Conservation (phyloP, 2,797 vertebrate species). For the Geotrypetes seraphini region DNA sequence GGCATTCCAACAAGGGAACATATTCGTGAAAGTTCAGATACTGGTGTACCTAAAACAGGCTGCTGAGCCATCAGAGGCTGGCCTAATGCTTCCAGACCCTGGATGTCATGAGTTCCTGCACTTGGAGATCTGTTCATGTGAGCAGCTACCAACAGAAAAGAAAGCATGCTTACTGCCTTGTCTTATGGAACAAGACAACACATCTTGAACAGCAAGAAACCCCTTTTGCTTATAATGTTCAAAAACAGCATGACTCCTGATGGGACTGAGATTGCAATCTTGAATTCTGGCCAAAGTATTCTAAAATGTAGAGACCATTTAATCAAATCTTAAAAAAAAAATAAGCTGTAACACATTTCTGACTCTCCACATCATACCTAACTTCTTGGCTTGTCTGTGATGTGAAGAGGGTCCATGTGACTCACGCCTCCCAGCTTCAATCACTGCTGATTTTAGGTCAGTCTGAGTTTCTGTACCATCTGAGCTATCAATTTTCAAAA, state of each 20-base stretch:
- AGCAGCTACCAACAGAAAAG: conserved; percentile 49
- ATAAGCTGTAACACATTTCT: conserved; percentile 80
- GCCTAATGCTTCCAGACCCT: conserved; percentile 35
- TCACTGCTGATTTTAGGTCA: conserved; percentile 34
- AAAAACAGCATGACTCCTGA: too few species aligned
- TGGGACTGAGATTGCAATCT: too few species aligned
- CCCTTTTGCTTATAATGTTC: background rate
- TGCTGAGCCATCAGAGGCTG: conserved; percentile 34
- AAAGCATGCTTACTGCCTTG: too few species aligned
- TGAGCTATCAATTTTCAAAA: conserved; percentile 85
- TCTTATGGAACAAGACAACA: too few species aligned
- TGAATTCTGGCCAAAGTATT: too few species aligned
- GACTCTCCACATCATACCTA: conserved; percentile 56
- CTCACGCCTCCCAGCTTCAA: conserved; percentile 34
- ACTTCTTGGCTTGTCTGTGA: conserved; percentile 73
- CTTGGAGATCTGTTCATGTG: conserved; percentile 60
- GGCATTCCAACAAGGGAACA: conserved; percentile 78
- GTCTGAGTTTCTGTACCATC: conserved; percentile 46
- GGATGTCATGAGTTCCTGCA: conserved; percentile 23
- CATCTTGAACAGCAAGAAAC: too few species aligned
- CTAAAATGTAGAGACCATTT: too few species aligned
- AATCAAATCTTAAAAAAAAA: too few species aligned
- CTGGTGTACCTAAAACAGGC: conserved; percentile 54
- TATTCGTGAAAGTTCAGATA: conserved; percentile 71
- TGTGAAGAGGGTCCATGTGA: conserved; percentile 49